Evolutionary conservation across 1,140 invertebrate genomes (phyloP), one percentile per base, ranked within the genome.

Genomic region (Whitmania pigra): DNA sequence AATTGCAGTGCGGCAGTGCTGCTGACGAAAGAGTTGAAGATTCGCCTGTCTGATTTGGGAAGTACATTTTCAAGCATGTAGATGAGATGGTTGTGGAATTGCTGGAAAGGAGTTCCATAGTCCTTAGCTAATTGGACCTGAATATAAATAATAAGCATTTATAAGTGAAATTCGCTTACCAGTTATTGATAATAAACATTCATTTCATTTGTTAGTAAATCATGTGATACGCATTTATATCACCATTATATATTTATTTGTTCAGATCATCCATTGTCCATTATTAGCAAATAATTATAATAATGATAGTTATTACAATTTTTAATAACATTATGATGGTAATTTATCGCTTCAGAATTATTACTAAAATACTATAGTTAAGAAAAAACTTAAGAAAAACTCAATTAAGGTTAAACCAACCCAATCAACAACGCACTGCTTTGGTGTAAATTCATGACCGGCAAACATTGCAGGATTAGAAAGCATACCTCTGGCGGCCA

Each of bases 21-120:
- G 74, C 83, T 87, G 73, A 85, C 86, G 31, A 94, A 82, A 74
- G 85, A 85, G 83, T 94, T 95, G 78, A 94, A 93, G 68, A 88
- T 80, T 74, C 85, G 80, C 75, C 88, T 87, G 77, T 90, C 86
- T 67, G 85, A 80, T 75, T 87, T 89, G 7, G 86, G 83, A 74
- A 94, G 83, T 55, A 89, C 78, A 81, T 89, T 89, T 80, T 93
- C 90, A 75, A 92, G 82, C 94, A 97, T 97, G 79, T 93, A 94
- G 63, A 92, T 90, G 69, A 96, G 85, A 84, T 96, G 93, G 80
- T 94, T 91, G 83, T 96, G 93, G 78, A 95, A 92, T 79, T 86
- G 88, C 72, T 88, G 86, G 82, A 92, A 93, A 54, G 86, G 85
- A 75, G 87, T 84, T 80, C 84, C 85, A 79, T 78, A 85, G 73